These are phyloP conservation scores for Aurelia coerulea DNA, from an alignment of 30 jellyfish, hydroid and myxozoan genomes.

Conservation along the genomic window DNA sequence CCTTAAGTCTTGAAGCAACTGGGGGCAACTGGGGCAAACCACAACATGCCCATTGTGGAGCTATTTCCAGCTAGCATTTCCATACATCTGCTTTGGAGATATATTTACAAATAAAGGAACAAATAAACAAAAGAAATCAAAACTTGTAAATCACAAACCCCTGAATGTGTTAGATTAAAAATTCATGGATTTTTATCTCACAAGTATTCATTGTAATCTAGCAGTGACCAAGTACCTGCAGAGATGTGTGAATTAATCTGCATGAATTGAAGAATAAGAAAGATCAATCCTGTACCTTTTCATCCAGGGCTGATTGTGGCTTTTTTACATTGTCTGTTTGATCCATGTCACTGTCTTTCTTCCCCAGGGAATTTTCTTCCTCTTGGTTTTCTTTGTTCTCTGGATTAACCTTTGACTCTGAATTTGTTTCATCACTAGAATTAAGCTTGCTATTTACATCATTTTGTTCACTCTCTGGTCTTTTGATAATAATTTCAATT, in stretches of 20 bases:
- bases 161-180: neutral
- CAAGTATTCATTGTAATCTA: neutral
- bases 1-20: too few species aligned
- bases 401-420: neutral
- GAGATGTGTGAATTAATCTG: too few species aligned
- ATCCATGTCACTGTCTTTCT: neutral
- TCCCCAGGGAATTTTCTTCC: neutral
- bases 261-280: neutral
- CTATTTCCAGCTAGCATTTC: too few species aligned
- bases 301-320: conserved; percentile 76
- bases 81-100: too few species aligned
- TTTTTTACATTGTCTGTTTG: conserved; percentile 34
- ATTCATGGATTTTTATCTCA: neutral
- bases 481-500: neutral
- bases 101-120: too few species aligned
- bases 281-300: conserved; percentile 39
- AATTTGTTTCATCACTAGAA: neutral
- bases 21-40: too few species aligned
- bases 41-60: too few species aligned
- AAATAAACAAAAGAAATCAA: too few species aligned
- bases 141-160: too few species aligned
- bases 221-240: neutral
- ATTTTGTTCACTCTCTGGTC: neutral
- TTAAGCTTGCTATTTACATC: neutral
- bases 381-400: neutral